Conservation (phyloP, 2,888 invertebrate species). For the Poecilus cupreus region DNA sequence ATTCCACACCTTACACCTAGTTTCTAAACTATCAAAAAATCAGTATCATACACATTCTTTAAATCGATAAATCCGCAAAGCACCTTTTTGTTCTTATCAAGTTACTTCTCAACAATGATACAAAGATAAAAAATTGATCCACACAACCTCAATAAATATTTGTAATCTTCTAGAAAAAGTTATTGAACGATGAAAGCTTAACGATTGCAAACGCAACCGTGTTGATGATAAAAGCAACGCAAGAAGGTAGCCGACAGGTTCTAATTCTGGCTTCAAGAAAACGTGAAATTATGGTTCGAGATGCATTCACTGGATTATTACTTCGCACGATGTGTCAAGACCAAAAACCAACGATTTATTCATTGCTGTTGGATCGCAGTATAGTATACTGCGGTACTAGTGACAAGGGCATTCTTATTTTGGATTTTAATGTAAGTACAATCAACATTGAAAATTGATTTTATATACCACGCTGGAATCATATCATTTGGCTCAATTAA, state of each 20-base stretch:
- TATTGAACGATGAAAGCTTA: constrained; percentile 75
- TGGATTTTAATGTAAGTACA: constrained; percentile 82
- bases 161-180: constrained; percentile 77
- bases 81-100: too few species aligned
- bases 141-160: too few species aligned
- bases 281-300: constrained; percentile 82
- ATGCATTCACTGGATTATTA: constrained; percentile 82
- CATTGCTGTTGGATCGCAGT: constrained; percentile 80
- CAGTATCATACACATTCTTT: neutral
- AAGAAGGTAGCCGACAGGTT: constrained; percentile 83
- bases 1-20: too few species aligned
- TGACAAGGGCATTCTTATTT: constrained; percentile 82
- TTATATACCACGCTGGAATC: too few species aligned
- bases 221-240: constrained; percentile 81
- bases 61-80: too few species aligned
- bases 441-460: too few species aligned
- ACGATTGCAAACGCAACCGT: constrained; percentile 81
- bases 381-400: constrained; percentile 87
- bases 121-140: neutral
- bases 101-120: neutral
- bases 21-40: too few species aligned
- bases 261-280: constrained; percentile 82
- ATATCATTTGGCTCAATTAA: too few species aligned
- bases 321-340: constrained; percentile 79
- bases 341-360: constrained; percentile 80